Conservation (phyloP, 2,113 vertebrate species). For the Engraulis encrasicolus region DNA sequence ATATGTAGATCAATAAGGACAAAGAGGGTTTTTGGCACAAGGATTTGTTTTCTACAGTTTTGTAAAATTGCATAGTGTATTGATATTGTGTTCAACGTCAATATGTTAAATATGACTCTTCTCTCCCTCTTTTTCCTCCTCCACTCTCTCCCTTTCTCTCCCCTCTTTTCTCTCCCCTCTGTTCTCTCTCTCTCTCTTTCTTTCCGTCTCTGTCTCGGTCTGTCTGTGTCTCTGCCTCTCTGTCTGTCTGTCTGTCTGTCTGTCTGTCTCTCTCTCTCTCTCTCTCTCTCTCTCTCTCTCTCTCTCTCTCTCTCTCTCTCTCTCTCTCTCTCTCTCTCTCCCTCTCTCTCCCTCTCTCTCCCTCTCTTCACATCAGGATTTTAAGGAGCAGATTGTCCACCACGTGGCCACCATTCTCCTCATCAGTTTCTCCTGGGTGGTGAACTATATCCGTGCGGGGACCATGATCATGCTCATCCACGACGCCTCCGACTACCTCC, state of each 20-base stretch:
- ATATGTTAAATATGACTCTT: too few species aligned
- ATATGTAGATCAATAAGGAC: too few species aligned
- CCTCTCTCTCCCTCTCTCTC: not conserved
- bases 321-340: not conserved
- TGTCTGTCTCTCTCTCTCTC: not conserved
- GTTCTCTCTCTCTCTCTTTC: not conserved
- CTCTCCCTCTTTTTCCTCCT: too few species aligned
- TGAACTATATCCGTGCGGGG: conserved; percentile 91
- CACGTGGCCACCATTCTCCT: conserved; percentile 90
- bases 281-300: not conserved
- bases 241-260: not conserved
- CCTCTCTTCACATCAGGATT: conserved; percentile 77
- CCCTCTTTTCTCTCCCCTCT: not conserved
- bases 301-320: not conserved
- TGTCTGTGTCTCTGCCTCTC: not conserved
- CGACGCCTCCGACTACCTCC: conserved; percentile 87
- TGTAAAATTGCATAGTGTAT: not conserved
- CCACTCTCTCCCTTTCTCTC: not conserved
- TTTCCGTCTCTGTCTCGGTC: not conserved
- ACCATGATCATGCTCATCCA: conserved; percentile 93
- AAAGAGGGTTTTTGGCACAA: too few species aligned
- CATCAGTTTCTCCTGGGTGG: conserved; percentile 92
- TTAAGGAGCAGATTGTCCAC: conserved; percentile 94
- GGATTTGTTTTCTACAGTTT: too few species aligned
- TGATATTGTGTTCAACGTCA: not conserved